Conservation (phyloP, 2,888 invertebrate species). For the Lutraria lutraria region DNA sequence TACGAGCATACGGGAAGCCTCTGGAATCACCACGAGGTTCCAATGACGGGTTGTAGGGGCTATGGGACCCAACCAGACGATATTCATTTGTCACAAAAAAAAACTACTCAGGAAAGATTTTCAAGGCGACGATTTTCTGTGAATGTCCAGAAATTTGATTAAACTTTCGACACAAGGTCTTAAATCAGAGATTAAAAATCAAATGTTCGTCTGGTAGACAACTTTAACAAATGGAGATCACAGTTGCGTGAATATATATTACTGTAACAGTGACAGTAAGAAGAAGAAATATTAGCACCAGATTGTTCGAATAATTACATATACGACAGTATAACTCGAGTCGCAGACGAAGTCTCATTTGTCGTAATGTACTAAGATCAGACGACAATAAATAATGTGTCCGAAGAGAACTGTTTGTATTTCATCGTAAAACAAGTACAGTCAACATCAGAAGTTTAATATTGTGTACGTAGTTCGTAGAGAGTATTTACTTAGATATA, state of each 20-base stretch:
- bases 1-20: neutral
- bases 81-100: neutral
- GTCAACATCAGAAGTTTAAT: neutral
- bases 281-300: neutral
- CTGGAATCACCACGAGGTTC: neutral
- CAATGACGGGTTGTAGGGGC: neutral
- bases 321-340: neutral
- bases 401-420: neutral
- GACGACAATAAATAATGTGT: neutral
- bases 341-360: conserved; percentile 6
- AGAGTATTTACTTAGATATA: no score
- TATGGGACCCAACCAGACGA: neutral
- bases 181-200: neutral
- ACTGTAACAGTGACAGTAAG: neutral
- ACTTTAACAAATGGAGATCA: neutral
- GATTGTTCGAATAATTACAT: neutral
- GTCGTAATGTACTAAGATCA: conserved; percentile 16
- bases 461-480: neutral
- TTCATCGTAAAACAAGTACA: neutral
- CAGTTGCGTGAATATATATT: neutral
- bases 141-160: neutral
- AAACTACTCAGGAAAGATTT: neutral
- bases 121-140: neutral
- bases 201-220: neutral
- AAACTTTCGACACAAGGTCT: neutral